Evolutionary conservation across 1,140 invertebrate species (phyloP), one percentile per base, ranked within the genome.

Genomic region (Ceratosolen fusciceps): DNA sequence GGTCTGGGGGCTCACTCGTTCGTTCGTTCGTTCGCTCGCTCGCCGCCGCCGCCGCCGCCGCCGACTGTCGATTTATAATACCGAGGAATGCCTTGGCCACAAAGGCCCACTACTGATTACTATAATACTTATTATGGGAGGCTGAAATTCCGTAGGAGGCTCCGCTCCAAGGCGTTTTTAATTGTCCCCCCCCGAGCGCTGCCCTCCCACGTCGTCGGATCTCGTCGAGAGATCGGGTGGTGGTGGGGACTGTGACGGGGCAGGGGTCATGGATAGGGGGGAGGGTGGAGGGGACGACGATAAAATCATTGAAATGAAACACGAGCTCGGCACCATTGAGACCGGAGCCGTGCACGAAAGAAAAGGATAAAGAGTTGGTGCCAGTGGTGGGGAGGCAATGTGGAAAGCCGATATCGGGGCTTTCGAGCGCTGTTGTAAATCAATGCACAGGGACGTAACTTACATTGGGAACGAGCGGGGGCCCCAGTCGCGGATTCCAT

Each of bases 371-470:
- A 56, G 34, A 56, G 24, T 54, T 1, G n/a, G 19, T 14, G 70
- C n/a, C 14, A 56, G 37, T 29, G 4, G n/a, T 10, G 14, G 1
- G 19, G 14, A 70, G 26, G 16, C 26, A 19, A 52, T 29, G 24
- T 52, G 39, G 39, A 52, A 70, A 21, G 49, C 49, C 68, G 60
- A 76, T 65, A 76, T 68, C 47, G 62, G 62, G n/a, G 54, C 39
- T 60, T 77, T 70, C 74, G 68, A 34, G 70, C 75, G 67, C 54
- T 60, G 34, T 47, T 77, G 75, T 77, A 77, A 77, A 77, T 77
- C 75, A 77, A 77, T 77, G 75, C 65, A n/a, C 62, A 68, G 43
- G 29, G 62, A 76, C 52, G 75, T 77, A 77, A 77, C 37, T 77
- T 77, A 77, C 75, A 74, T n/a, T 37, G 24, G 26, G 12, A n/a